Evolutionary conservation across 1,140 invertebrate genomes (phyloP), one percentile per base, ranked within the genome.

Genomic region (Drosophila arawakana): DNA sequence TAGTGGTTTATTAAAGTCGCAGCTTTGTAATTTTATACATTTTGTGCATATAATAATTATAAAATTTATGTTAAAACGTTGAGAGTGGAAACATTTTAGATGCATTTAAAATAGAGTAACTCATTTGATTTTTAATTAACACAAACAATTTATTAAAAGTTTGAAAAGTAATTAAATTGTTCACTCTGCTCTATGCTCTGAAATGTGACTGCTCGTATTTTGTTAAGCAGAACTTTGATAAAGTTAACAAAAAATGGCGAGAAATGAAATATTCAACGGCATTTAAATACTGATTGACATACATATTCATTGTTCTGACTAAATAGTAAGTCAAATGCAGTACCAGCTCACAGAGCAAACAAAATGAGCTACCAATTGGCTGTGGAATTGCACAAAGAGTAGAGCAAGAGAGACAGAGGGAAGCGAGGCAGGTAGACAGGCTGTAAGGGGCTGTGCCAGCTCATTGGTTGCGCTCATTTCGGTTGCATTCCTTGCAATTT

Each of bases 401-500:
- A 6, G 21, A 30, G 21, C 25, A 11, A 50, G 1, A 25, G 25
- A 30, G 46, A 21, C 15, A 50, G 21, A 34, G 11, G 8, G 8
- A 30, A 15, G 8, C 7, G 21, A 49, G 9, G 18, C 6, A 30
- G 25, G 25, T 30, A 30, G 25, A 30, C 25, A 21, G 46, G 46
- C 6, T 4, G 18, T 11, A 11, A 18, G 25, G 21, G 11, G 47
- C 13, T 10, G 13, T 61, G 50, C 35, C 35, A 39, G 68, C 30
- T 69, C 47, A 68, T 67, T 67, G 47, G 39, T 69, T 57, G 49
- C 15, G 21, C 52, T 70, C 54, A 70, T 75, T 73, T 70, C 18
- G 50, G 67, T 57, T 59, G 68, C 72, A 70, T 70, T 63, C 68
- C 54, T 75, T 72, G 73, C 73, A 75, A 39, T 70, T 69, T 69